Conservation (phyloP, 2,113 vertebrate species). For the Tichodroma muraria region DNA sequence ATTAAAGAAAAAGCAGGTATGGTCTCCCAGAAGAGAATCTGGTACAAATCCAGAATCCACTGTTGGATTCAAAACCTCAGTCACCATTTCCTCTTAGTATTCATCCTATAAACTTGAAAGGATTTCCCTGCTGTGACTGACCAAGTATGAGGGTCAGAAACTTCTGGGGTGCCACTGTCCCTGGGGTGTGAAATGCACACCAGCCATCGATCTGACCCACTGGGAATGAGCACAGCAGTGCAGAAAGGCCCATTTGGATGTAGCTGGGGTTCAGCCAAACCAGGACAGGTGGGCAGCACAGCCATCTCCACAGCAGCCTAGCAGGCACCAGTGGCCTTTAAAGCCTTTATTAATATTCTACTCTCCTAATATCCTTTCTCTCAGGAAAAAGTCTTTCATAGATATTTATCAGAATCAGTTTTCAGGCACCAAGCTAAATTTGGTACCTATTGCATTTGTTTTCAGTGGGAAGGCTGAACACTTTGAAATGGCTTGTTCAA, state of each 20-base stretch:
- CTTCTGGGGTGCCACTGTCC: background rate
- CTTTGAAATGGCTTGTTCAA: background rate
- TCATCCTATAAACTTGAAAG: background rate
- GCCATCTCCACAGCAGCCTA: background rate
- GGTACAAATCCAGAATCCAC: background rate
- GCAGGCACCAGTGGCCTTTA: background rate
- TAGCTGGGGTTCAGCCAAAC: background rate
- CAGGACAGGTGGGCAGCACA: rapidly evolving
- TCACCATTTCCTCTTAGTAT: background rate
- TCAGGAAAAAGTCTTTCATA: background rate
- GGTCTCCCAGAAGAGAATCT: background rate
- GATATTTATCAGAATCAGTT: background rate
- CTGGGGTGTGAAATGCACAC: background rate
- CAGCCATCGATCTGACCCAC: background rate
- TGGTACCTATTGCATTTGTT: background rate
- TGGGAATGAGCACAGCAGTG: background rate
- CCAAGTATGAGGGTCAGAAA: background rate
- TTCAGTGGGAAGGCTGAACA: background rate
- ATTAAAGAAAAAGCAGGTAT: conserved; percentile 88
- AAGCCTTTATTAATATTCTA: background rate
- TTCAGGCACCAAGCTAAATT: background rate
- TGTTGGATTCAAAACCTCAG: background rate
- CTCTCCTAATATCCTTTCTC: background rate
- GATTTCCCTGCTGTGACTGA: background rate
- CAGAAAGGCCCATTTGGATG: background rate